These are phyloP conservation scores for Erythrolamprus reginae DNA, from an alignment of 2,113 vertebrate species.

Conservation along the genomic window DNA sequence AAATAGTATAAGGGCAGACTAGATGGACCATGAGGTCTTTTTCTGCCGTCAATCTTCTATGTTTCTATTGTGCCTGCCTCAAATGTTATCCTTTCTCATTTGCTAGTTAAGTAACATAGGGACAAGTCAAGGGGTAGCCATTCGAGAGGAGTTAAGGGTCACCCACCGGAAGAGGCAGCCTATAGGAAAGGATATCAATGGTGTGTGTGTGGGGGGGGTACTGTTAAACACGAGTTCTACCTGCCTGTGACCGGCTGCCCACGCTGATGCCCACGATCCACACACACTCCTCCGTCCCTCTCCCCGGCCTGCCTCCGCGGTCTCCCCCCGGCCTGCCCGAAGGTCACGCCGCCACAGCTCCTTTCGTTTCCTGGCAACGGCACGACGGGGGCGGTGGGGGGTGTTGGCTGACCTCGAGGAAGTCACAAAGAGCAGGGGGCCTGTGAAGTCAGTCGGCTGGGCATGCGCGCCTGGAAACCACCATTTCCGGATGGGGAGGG, in stretches of 20 bases:
- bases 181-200: neutral
- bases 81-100: neutral
- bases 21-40: no score
- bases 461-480: neutral
- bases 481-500: neutral
- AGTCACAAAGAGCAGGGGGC: conserved; percentile 17
- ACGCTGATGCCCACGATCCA: neutral
- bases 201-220: rapidly evolving
- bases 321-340: neutral
- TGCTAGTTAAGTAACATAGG: neutral
- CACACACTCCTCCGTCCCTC: no score
- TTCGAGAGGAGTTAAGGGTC: neutral
- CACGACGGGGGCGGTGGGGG: neutral
- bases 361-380: conserved; percentile 14
- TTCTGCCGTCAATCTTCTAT: no score
- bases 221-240: neutral
- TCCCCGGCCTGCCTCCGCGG: neutral
- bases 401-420: neutral
- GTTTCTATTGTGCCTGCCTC: no score
- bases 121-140: neutral
- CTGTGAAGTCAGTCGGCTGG: no score
- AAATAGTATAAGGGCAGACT: no score
- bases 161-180: neutral
- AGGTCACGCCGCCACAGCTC: neutral
- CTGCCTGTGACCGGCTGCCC: neutral